Evolutionary conservation across 2,888 invertebrate genomes (phyloP).

Genomic region (Andricus curvator): DNA sequence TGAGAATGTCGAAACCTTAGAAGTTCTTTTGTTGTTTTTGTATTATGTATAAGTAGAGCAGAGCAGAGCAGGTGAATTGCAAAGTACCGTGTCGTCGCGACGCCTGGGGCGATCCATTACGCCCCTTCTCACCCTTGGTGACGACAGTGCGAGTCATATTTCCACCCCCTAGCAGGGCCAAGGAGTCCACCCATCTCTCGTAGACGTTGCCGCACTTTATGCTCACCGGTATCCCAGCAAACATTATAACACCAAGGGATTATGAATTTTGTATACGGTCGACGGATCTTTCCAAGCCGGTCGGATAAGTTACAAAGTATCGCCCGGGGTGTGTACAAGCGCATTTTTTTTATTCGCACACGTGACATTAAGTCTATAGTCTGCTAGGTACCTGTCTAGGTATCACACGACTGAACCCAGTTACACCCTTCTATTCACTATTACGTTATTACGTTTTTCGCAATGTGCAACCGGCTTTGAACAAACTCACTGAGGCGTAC

Average conservation of each 20-base stretch:
- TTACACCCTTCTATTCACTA: neutral
- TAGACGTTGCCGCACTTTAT: conserved; percentile 59
- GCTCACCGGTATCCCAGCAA: conserved; percentile 62
- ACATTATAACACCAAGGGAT: conserved; percentile 70
- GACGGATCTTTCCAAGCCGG: conserved; percentile 53
- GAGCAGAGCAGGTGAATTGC: conserved; percentile 50
- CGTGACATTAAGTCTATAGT: conserved; percentile 17
- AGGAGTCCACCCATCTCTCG: conserved; percentile 45
- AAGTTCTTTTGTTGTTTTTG: neutral
- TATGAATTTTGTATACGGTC: conserved; percentile 71
- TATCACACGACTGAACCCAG: conserved; percentile 19
- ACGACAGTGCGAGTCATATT: conserved; percentile 62
- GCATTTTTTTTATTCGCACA: neutral
- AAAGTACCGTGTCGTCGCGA: conserved; percentile 55
- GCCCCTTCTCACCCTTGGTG: conserved; percentile 45
- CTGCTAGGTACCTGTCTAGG: neutral
- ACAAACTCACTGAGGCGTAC: neutral
- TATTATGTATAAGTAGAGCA: neutral
- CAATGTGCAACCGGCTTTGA: conserved; percentile 18
- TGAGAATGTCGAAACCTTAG: conserved; percentile 45
- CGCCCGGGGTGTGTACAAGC: conserved; percentile 2
- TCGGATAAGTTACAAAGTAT: conserved; percentile 43
- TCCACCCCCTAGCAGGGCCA: conserved; percentile 48
- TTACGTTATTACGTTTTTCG: conserved; percentile 4
- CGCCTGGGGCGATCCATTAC: conserved; percentile 65